Evolutionary conservation across 2,888 invertebrate genomes (phyloP).

Genomic region (Agonopterix subpropinquella): DNA sequence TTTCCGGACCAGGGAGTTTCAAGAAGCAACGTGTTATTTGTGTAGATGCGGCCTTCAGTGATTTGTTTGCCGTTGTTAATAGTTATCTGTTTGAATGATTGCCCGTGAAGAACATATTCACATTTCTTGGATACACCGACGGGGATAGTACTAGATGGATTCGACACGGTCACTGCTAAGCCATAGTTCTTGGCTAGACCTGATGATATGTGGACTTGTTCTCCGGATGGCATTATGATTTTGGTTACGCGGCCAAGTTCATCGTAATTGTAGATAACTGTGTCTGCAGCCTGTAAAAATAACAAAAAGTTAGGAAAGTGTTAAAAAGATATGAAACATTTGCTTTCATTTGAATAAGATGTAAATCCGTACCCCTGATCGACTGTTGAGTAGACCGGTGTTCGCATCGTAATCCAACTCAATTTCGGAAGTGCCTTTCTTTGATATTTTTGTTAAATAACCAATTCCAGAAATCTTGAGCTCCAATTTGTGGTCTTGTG

Average conservation of each 20-base stretch:
- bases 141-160: conserved; percentile 67
- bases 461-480: conserved; percentile 95
- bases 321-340: neutral
- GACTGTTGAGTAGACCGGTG: conserved; percentile 89
- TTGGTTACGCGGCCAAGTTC: conserved; percentile 90
- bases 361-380: conserved; percentile 80
- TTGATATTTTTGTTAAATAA: conserved; percentile 89
- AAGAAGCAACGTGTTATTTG: conserved; percentile 86
- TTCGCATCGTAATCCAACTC: conserved; percentile 94
- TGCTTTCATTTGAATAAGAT: too few species aligned
- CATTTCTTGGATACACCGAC: conserved; percentile 73
- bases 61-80: conserved; percentile 83
- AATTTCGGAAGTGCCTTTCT: conserved; percentile 92
- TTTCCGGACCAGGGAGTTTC: conserved; percentile 84
- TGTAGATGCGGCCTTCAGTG: conserved; percentile 84
- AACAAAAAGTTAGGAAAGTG: neutral
- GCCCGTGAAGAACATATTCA: conserved; percentile 78
- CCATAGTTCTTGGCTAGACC: conserved; percentile 86
- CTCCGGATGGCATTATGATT: conserved; percentile 93
- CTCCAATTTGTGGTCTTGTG: conserved; percentile 94
- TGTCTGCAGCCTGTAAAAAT: conserved; percentile 82
- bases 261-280: conserved; percentile 94
- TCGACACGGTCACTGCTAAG: conserved; percentile 82
- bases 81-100: conserved; percentile 79
- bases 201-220: conserved; percentile 87